Evolutionary conservation across 2,113 vertebrate genomes (phyloP).

Genomic region (Serinus canaria): DNA sequence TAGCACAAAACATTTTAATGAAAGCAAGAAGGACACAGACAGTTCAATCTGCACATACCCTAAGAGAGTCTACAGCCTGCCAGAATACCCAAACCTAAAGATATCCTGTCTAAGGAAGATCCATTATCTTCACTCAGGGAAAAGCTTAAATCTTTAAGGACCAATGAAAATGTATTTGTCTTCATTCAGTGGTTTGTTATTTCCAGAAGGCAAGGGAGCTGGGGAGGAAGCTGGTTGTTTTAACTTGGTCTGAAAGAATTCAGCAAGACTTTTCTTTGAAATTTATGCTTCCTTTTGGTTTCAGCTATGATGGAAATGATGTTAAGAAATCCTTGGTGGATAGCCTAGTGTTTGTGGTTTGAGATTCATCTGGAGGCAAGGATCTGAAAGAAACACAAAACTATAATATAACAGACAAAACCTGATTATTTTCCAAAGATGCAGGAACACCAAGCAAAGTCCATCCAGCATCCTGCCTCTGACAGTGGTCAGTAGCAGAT

Average conservation of each 20-base stretch:
- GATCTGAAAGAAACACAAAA: background rate
- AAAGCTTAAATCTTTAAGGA: constrained; percentile 4
- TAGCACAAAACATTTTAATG: background rate
- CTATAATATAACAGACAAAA: background rate
- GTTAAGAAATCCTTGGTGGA: constrained; percentile 42
- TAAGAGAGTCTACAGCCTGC: background rate
- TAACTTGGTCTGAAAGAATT: constrained; percentile 37
- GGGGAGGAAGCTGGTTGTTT: constrained; percentile 29
- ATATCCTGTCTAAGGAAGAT: background rate
- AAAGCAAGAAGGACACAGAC: background rate
- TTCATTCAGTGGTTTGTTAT: background rate
- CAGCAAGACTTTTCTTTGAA: background rate
- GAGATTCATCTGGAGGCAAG: background rate
- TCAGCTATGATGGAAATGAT: constrained; percentile 25
- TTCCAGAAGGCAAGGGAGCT: constrained; percentile 33
- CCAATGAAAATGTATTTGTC: background rate
- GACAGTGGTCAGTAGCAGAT: background rate
- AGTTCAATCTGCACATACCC: background rate
- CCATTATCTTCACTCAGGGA: background rate
- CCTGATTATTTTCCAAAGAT: background rate
- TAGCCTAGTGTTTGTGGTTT: constrained; percentile 26
- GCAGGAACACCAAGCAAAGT: background rate
- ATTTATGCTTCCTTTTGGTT: constrained; percentile 21
- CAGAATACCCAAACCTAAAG: background rate
- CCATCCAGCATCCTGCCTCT: background rate